Percentiles rank a stretch among this genome's conserved stretches.
phyloP scores from a whole-genome alignment of 1,140 invertebrate genomes.

The Hypsibius dujardini region DNA sequence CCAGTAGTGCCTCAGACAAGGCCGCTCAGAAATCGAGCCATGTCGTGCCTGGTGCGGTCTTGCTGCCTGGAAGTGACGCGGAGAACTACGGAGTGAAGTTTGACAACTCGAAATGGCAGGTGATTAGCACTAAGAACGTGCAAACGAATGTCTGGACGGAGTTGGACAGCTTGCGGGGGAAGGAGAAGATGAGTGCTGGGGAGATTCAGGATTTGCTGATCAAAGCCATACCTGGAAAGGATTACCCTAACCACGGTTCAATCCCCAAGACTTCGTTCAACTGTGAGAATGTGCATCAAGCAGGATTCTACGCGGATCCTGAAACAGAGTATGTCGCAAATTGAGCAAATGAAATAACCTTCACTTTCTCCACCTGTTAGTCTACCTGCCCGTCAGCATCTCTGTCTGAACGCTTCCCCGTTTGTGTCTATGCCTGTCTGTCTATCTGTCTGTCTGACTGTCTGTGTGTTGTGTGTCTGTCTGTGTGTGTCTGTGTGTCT shows the following conservation, averaged over 20 bases:
- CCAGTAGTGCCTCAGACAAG: too few relatives aligned
- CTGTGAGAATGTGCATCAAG: neutral
- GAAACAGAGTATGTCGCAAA: neutral
- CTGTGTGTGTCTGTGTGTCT: too few relatives aligned
- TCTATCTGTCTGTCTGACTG: too few relatives aligned
- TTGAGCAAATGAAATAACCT: too few relatives aligned
- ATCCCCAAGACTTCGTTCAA: neutral
- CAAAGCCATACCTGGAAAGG: neutral
- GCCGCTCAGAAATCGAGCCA: neutral
- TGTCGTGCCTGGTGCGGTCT: conserved; percentile 3
- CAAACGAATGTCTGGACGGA: neutral
- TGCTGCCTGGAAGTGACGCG: neutral
- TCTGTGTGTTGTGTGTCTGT: too few relatives aligned
- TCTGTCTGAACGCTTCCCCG: too few relatives aligned
- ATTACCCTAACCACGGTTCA: neutral
- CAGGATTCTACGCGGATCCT: neutral
- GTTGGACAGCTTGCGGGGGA: neutral
- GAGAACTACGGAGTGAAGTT: neutral
- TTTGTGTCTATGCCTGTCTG: too few relatives aligned
- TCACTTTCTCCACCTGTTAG: too few relatives aligned
- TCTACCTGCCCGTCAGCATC: too few relatives aligned
- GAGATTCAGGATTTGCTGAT: neutral
- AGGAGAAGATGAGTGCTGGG: neutral
- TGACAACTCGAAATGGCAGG: neutral
- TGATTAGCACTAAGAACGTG: neutral